A percentile compares a stretch with the other conserved stretches of the same genome.
These are phyloP conservation scores for Chaitophorus viminalis DNA, from an alignment of 2,888 invertebrate genomes.

Conservation along the genomic window DNA sequence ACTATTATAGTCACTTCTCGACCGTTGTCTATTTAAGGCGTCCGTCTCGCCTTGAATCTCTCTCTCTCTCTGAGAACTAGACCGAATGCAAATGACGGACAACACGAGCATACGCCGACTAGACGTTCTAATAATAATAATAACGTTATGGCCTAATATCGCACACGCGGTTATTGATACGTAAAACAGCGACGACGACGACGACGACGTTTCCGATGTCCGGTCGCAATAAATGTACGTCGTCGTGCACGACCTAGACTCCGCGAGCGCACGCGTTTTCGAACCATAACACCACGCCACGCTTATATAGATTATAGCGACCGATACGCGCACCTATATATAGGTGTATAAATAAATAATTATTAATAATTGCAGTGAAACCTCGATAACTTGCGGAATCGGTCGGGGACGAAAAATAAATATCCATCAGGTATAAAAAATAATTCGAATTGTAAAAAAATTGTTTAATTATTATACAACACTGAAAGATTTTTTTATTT, in stretches of 20 bases:
- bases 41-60: constrained; percentile 37
- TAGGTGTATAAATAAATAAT: background rate
- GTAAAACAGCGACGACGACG: background rate
- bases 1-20: background rate
- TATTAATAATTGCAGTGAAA: background rate
- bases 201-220: constrained; percentile 43
- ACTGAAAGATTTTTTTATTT: too few relatives aligned
- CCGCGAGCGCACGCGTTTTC: background rate
- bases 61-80: background rate
- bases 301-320: background rate
- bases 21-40: constrained; percentile 26
- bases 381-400: background rate
- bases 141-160: background rate
- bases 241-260: constrained; percentile 46
- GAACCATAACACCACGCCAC: background rate
- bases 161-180: background rate
- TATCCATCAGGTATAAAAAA: too few relatives aligned
- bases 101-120: background rate
- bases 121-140: constrained; percentile 24
- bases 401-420: too few relatives aligned
- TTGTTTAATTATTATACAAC: too few relatives aligned
- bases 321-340: background rate
- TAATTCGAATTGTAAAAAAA: too few relatives aligned
- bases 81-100: background rate
- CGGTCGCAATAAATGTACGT: constrained; percentile 35